These are phyloP conservation scores for Prorops nasuta DNA, from an alignment of 1,140 invertebrate species.

Conservation along the genomic window DNA sequence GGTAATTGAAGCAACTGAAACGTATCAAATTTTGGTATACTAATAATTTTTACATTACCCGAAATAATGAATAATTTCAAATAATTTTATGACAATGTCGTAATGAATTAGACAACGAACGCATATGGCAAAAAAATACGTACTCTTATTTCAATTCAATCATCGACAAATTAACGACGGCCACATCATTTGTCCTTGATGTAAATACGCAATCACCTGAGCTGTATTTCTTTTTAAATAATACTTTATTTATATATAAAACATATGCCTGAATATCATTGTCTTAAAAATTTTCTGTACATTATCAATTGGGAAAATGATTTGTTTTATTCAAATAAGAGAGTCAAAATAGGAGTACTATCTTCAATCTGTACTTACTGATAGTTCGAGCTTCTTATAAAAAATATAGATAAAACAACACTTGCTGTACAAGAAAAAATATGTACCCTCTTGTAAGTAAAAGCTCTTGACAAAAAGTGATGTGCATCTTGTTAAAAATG, in stretches of 20 bases:
- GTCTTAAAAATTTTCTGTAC: neutral
- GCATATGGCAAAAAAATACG: too few species aligned
- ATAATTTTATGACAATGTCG: too few species aligned
- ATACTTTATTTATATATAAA: conserved; percentile 4
- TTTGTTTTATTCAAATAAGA: too few species aligned
- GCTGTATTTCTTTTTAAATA: conserved; percentile 5
- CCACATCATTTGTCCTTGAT: conserved; percentile 43
- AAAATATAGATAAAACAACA: too few species aligned
- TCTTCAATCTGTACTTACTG: conserved; percentile 3
- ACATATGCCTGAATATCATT: conserved; percentile 7
- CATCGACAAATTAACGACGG: conserved; percentile 24
- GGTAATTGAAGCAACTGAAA: too few species aligned
- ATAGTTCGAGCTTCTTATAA: conserved; percentile 8
- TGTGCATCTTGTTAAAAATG: conserved; percentile 38
- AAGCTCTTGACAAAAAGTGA: conserved; percentile 45
- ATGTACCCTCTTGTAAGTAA: conserved; percentile 22
- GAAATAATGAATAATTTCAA: too few species aligned
- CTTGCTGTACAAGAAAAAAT: conserved; percentile 21
- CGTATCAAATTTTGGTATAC: too few species aligned
- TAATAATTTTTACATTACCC: too few species aligned
- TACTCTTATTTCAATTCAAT: too few species aligned
- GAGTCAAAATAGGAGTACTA: neutral
- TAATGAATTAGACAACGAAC: too few species aligned
- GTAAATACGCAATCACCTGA: conserved; percentile 34
- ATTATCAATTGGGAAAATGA: conserved; percentile 2